Evolutionary conservation across 2,113 vertebrate species (phyloP).

Genomic region (Piprites chloris): DNA sequence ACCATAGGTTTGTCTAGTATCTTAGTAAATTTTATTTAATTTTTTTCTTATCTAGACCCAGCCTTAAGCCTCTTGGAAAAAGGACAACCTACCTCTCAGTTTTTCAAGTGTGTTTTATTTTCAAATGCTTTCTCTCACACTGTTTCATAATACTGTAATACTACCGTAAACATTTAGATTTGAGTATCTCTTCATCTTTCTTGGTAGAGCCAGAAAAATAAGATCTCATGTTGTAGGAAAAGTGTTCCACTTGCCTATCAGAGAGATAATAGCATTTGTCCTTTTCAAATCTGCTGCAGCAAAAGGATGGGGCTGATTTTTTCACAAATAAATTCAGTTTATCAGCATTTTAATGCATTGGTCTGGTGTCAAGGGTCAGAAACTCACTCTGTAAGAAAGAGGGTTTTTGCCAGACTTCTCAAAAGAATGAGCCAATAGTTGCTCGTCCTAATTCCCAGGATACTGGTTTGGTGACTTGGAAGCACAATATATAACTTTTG

Average conservation of each 20-base stretch:
- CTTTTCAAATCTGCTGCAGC: not conserved
- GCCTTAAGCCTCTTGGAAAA: not conserved
- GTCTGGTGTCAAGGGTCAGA: not conserved
- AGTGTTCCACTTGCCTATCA: not conserved
- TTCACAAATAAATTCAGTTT: not conserved
- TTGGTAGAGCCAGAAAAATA: not conserved
- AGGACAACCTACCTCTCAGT: not conserved
- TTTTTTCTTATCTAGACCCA: not conserved
- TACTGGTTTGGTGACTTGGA: not conserved
- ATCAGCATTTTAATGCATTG: not conserved
- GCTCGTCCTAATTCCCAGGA: not conserved
- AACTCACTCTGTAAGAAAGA: not conserved
- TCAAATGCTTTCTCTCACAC: not conserved
- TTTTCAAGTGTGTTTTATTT: not conserved
- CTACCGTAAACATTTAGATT: not conserved
- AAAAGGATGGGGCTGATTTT: not conserved
- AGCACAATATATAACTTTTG: not conserved
- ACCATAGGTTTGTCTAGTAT: not conserved
- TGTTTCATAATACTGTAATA: not conserved
- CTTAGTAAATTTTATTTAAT: not conserved
- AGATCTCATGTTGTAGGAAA: conserved; percentile 6
- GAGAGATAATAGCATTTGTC: not conserved
- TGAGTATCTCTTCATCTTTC: not conserved
- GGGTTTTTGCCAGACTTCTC: not conserved
- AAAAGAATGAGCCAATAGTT: not conserved